These are phyloP conservation scores for Dioctria rufipes DNA, from an alignment of 2,888 invertebrate species.

Conservation along the genomic window DNA sequence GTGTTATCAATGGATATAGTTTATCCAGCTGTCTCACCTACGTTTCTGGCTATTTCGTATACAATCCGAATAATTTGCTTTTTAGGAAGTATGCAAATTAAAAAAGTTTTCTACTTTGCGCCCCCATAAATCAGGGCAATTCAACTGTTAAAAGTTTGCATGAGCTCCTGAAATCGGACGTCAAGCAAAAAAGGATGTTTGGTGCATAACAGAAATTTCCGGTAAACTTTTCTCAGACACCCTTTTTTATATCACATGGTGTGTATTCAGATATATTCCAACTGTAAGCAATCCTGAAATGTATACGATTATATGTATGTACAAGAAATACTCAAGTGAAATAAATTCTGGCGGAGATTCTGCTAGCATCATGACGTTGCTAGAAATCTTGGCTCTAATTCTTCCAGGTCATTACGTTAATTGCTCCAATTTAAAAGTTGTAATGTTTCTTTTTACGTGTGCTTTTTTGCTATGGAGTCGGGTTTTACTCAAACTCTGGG, in stretches of 20 bases:
- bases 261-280: neutral
- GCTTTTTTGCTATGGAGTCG: no score
- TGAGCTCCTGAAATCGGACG: constrained; percentile 39
- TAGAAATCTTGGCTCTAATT: no score
- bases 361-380: neutral
- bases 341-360: constrained; percentile 20
- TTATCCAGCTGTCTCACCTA: no score
- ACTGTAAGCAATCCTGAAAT: neutral
- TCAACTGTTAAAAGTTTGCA: constrained; percentile 33
- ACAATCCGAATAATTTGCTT: constrained; percentile 36
- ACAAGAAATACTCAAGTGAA: constrained; percentile 13
- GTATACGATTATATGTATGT: neutral
- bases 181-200: neutral
- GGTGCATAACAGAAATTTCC: constrained; percentile 39
- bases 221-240: constrained; percentile 22
- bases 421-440: no score
- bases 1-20: no score
- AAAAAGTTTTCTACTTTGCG: constrained; percentile 48
- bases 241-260: constrained; percentile 7
- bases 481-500: no score
- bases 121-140: constrained; percentile 43
- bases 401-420: no score
- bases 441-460: no score
- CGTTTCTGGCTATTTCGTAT: no score
- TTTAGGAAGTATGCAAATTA: constrained; percentile 47